These are phyloP conservation scores for Accipiter virgatus DNA, from an alignment of 2,113 vertebrate genomes.

Conservation along the genomic window DNA sequence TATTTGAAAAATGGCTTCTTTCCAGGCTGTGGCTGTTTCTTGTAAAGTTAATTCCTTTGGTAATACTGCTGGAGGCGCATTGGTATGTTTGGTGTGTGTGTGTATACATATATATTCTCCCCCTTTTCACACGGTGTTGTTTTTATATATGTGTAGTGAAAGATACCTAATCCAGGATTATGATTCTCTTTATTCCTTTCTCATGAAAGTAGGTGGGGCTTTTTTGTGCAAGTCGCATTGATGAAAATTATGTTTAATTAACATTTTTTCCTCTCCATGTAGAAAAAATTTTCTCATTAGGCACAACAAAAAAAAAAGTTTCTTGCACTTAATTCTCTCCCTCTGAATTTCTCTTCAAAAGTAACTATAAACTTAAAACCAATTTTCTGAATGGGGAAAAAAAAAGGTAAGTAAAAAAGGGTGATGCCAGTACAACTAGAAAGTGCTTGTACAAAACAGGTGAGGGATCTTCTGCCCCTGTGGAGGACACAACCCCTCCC, in stretches of 20 bases:
- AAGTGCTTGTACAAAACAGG: background rate
- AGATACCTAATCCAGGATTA: constrained; percentile 71
- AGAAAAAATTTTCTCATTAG: background rate
- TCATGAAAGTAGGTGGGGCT: constrained; percentile 62
- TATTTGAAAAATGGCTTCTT: constrained; percentile 35
- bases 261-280: background rate
- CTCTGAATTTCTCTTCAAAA: background rate
- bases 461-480: background rate
- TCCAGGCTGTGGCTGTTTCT: constrained; percentile 47
- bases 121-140: constrained; percentile 62
- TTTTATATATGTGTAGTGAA: constrained; percentile 50
- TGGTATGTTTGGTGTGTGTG: constrained; percentile 48
- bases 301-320: background rate
- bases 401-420: too few relatives aligned
- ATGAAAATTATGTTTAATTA: constrained; percentile 58
- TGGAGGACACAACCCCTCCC: background rate
- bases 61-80: constrained; percentile 50
- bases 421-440: background rate
- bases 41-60: constrained; percentile 55
- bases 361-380: background rate
- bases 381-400: background rate
- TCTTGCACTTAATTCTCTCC: background rate
- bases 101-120: constrained; percentile 39
- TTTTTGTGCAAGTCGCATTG: constrained; percentile 5
- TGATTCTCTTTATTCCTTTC: constrained; percentile 55